These are phyloP conservation scores for Helicorthomorpha holstii DNA, from an alignment of 1,140 invertebrate genomes.

Conservation along the genomic window DNA sequence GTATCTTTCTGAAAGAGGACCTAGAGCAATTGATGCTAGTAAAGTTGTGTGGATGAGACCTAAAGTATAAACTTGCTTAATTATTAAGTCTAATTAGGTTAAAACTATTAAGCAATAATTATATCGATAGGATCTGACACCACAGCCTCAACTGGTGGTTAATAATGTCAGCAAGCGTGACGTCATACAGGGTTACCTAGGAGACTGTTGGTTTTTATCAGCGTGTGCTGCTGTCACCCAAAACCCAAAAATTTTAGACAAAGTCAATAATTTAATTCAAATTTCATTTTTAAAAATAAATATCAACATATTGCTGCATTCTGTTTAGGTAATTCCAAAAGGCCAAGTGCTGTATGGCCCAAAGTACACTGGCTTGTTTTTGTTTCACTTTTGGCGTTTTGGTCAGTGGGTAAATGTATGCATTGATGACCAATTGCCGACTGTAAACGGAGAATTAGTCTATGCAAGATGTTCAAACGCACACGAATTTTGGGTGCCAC, in stretches of 20 bases:
- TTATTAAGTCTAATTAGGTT: no score
- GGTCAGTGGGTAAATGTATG: constrained; percentile 29
- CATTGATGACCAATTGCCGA: constrained; percentile 31
- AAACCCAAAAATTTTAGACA: constrained; percentile 25
- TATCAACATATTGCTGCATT: not conserved
- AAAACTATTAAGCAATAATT: no score
- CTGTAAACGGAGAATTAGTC: constrained; percentile 23
- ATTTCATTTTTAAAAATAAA: not conserved
- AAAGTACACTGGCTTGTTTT: constrained; percentile 26
- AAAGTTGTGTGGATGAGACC: no score
- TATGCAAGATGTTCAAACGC: constrained; percentile 25
- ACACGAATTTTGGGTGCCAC: constrained; percentile 32
- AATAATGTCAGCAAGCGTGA: constrained; percentile 37
- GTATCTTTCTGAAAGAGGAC: no score
- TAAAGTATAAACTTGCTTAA: no score
- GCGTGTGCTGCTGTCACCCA: constrained; percentile 31
- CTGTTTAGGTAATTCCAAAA: constrained; percentile 23
- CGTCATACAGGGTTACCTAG: constrained; percentile 38
- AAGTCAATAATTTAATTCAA: constrained; percentile 16
- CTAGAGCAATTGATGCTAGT: no score
- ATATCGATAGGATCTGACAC: constrained; percentile 36
- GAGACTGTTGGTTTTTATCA: constrained; percentile 34
- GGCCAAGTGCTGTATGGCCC: constrained; percentile 19
- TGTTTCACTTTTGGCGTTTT: constrained; percentile 31
- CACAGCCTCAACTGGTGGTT: constrained; percentile 32